Evolutionary conservation across 2,113 vertebrate species (phyloP).

Genomic region (Stegastes partitus): DNA sequence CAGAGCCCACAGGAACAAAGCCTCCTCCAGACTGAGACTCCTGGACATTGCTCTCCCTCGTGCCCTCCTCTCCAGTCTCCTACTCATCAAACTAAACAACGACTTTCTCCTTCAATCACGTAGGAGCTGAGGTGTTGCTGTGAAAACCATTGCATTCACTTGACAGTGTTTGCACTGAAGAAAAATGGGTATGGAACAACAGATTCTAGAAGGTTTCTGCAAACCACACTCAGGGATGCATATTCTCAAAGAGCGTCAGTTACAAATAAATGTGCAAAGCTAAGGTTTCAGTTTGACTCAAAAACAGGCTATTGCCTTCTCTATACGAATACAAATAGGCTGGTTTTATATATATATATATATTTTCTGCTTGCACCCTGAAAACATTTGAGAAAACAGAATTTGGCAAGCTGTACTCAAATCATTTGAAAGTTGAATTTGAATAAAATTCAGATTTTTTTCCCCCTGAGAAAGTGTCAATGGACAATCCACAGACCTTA

Average conservation of each 20-base stretch:
- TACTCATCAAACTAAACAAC: constrained; percentile 28
- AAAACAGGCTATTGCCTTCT: background rate
- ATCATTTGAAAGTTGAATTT: background rate
- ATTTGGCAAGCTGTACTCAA: background rate
- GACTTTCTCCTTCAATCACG: background rate
- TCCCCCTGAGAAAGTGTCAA: too few relatives aligned
- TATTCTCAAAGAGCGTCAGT: background rate
- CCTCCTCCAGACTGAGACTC: constrained; percentile 9
- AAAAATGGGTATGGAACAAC: background rate
- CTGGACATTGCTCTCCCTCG: constrained; percentile 9
- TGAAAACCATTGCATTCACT: constrained; percentile 3
- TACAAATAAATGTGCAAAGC: background rate
- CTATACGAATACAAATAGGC: background rate
- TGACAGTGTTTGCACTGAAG: background rate
- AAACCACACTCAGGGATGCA: background rate
- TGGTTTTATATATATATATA: background rate
- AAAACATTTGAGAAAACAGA: background rate
- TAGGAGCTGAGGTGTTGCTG: background rate
- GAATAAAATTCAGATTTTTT: too few relatives aligned
- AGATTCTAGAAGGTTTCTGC: background rate
- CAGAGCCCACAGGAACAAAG: constrained; percentile 37
- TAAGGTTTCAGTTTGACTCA: background rate
- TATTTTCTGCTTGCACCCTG: background rate
- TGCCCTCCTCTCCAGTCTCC: constrained; percentile 7
- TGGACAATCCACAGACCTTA: too few relatives aligned